Percentiles rank a stretch among this genome's conserved stretches.
Conservation (phyloP, 2,113 vertebrate genomes). For the Trachemys scripta region DNA sequence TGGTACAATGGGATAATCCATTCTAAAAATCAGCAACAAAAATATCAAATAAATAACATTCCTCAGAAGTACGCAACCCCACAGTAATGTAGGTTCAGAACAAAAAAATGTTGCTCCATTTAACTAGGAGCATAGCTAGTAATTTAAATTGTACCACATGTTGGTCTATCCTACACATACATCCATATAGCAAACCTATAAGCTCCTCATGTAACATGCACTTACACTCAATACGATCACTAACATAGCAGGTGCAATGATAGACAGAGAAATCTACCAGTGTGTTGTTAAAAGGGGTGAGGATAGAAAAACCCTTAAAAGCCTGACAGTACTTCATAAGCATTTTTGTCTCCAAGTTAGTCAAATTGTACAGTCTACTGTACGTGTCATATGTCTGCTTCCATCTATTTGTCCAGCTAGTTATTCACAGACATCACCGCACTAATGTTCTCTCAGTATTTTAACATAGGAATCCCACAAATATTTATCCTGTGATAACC, state of each 20-base stretch:
- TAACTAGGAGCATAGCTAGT: not conserved
- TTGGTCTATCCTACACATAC: not conserved
- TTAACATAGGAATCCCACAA: not conserved
- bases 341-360: no score
- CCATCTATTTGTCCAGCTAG: not conserved
- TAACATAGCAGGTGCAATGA: not conserved
- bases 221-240: not conserved
- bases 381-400: not conserved
- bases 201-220: not conserved
- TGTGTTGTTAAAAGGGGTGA: not conserved
- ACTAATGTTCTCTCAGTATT: not conserved
- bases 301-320: not conserved
- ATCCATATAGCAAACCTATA: not conserved
- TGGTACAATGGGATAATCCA: not conserved
- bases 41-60: not conserved
- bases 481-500: not conserved
- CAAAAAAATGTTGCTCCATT: not conserved
- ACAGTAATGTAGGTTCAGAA: no score
- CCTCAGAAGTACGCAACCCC: not conserved
- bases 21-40: not conserved
- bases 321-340: not conserved
- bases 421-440: not conserved
- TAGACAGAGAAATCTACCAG: not conserved
- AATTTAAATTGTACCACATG: not conserved
- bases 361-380: no score